These are phyloP conservation scores for Synchiropus splendidus DNA, from an alignment of 2,113 vertebrate species.

Conservation along the genomic window DNA sequence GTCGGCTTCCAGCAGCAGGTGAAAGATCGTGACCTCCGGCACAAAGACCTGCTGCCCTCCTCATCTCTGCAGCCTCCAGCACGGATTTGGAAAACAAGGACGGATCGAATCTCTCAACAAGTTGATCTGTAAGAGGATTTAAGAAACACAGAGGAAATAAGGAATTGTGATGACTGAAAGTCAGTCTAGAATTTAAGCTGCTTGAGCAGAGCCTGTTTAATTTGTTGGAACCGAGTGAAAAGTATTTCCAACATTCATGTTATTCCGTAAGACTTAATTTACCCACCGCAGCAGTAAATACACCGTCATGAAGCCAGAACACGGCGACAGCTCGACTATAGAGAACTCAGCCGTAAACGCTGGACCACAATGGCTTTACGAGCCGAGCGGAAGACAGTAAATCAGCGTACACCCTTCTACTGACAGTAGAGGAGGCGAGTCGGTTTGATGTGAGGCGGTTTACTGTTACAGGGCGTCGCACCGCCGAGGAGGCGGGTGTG, in stretches of 20 bases:
- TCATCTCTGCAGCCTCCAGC: conserved; percentile 12
- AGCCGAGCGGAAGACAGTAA: conserved; percentile 31
- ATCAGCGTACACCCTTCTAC: conserved; percentile 18
- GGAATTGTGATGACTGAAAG: too few relatives aligned
- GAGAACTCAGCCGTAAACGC: background rate
- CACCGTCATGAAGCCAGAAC: background rate
- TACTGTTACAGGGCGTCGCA: conserved; percentile 22
- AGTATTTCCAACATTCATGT: too few relatives aligned
- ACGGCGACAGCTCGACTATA: background rate
- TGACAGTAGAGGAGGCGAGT: conserved; percentile 19
- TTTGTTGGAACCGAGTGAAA: too few relatives aligned
- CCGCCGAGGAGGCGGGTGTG: background rate
- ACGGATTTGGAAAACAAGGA: conserved; percentile 24
- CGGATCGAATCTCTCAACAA: conserved; percentile 17
- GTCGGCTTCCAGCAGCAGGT: conserved; percentile 38
- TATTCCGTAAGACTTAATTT: too few relatives aligned
- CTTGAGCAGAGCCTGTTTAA: background rate
- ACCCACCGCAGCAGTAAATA: too few relatives aligned
- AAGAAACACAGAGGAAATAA: conserved; percentile 5
- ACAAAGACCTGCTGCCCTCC: conserved; percentile 33
- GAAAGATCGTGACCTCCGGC: conserved; percentile 45
- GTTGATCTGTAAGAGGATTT: conserved; percentile 9
- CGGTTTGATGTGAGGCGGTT: conserved; percentile 14
- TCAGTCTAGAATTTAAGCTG: background rate
- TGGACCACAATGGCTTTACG: conserved; percentile 2